phyloP scores from a whole-genome alignment of 1,140 invertebrate species.

The Pinna nobilis region DNA sequence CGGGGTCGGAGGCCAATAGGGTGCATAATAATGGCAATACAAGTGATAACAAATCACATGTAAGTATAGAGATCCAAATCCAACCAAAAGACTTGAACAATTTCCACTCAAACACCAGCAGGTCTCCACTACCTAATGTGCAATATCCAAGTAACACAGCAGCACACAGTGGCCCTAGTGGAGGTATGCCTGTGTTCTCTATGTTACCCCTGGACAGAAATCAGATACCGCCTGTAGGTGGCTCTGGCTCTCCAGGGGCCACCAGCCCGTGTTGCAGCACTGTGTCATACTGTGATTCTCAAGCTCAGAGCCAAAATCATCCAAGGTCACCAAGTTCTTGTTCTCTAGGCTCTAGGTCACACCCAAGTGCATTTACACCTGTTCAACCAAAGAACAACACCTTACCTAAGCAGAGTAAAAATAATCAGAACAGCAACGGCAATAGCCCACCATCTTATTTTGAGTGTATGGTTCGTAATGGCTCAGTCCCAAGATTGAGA shows the following conservation, averaged over 20 bases:
- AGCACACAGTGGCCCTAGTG: constrained; percentile 32
- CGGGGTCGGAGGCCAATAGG: constrained; percentile 49
- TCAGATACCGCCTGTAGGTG: constrained; percentile 42
- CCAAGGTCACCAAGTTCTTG: constrained; percentile 60
- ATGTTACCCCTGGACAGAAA: constrained; percentile 45
- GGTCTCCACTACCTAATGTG: constrained; percentile 34
- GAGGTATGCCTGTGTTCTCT: constrained; percentile 32
- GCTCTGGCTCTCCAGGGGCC: constrained; percentile 34
- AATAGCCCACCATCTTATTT: constrained; percentile 17
- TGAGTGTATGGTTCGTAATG: constrained; percentile 44
- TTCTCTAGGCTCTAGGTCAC: constrained; percentile 54
- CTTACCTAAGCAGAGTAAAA: constrained; percentile 52
- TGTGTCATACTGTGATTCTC: constrained; percentile 49
- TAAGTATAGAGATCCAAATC: constrained; percentile 68
- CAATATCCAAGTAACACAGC: not conserved
- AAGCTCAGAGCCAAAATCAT: constrained; percentile 52
- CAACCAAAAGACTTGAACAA: constrained; percentile 29
- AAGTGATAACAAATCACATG: constrained; percentile 47
- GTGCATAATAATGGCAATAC: constrained; percentile 19
- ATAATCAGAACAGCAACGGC: not conserved
- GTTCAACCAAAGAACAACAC: constrained; percentile 64
- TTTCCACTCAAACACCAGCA: not conserved
- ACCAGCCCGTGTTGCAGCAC: constrained; percentile 51
- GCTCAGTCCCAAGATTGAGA: constrained; percentile 55
- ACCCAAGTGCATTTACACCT: constrained; percentile 67